A percentile compares a stretch with the other conserved stretches of the same genome.
Conservation (phyloP, 2,888 invertebrate species). For the Dorcus parallelipipedus region DNA sequence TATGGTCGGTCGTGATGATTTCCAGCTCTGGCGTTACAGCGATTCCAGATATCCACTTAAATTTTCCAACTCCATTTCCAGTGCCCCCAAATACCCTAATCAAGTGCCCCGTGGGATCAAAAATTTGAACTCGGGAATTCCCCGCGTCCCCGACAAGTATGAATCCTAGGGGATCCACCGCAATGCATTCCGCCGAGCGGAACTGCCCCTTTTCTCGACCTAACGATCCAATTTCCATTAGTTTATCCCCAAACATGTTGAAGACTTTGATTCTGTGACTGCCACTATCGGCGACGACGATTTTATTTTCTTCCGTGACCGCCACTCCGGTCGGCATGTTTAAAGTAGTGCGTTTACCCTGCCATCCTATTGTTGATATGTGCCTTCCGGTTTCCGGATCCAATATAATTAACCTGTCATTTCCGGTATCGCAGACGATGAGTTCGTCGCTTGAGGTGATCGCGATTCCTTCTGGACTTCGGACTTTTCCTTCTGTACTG, state of each 20-base stretch:
- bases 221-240: constrained; percentile 61
- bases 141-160: constrained; percentile 78
- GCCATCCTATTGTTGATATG: constrained; percentile 60
- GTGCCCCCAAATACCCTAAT: constrained; percentile 62
- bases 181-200: constrained; percentile 69
- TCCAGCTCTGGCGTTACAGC: constrained; percentile 59
- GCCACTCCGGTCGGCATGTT: constrained; percentile 72
- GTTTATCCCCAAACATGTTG: constrained; percentile 43
- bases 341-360: constrained; percentile 55
- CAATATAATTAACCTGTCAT: constrained; percentile 64
- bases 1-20: constrained; percentile 61
- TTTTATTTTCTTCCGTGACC: constrained; percentile 50
- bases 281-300: constrained; percentile 66
- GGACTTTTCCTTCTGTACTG: constrained; percentile 58
- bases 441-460: constrained; percentile 55
- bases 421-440: constrained; percentile 76
- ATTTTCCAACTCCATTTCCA: constrained; percentile 49
- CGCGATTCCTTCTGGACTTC: constrained; percentile 73
- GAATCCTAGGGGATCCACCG: constrained; percentile 69
- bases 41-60: constrained; percentile 69
- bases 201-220: constrained; percentile 68
- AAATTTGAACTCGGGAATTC: constrained; percentile 72
- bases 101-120: constrained; percentile 66
- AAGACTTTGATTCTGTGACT: constrained; percentile 67
- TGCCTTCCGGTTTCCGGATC: constrained; percentile 58